Evolutionary conservation across 2,888 invertebrate species (phyloP), one percentile per base, ranked within the genome.

Genomic region (Branchipolynoe longqiensis): DNA sequence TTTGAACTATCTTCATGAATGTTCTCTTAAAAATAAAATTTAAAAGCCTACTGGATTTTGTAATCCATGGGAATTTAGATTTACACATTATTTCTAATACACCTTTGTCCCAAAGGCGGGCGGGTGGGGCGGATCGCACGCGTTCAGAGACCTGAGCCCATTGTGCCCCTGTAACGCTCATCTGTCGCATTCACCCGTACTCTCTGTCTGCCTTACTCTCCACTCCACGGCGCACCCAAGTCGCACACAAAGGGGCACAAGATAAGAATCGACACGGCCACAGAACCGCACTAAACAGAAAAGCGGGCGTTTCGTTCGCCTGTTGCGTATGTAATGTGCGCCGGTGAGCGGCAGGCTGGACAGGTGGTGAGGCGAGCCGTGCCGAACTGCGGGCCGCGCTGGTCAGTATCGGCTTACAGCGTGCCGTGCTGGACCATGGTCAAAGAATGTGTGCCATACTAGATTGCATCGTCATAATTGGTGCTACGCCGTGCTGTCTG

Each of bases 311-410:
- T 41, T 78, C 33, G 48, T 78, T 78, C 48, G 78, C 78, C 78
- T 78, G 78, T 78, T 41, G 78, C 78, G 78, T 78, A 78, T 78
- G 48, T 78, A 78, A 78, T 78, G 78, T 78, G 78, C n/a, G 41
- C 78, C 48, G 48, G 78, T n/a, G 31, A 4, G 69, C 12, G n/a
- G 58, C n/a, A 12, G 8, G 40, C n/a, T 73, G 41, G 78, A 78
- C 48, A 78, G 78, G 78, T 78, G 78, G 48, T 6, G 62, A 22
- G 8, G 33, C 6, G 28, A 25, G 38, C 25, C n/a, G 33, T 36
- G 36, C n/a, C 31, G 31, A 64, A 36, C 36, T 64, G 28, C 12
- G 62, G 33, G 69, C 31, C 31, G 3, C 62, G 25, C 40, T 48
- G 78, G 78, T 48, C 78, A 48, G 54, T 78, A 48, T 78, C 78